These are phyloP conservation scores for Pseudomugil gertrudae DNA, from an alignment of 2,797 vertebrate genomes.

Conservation along the genomic window DNA sequence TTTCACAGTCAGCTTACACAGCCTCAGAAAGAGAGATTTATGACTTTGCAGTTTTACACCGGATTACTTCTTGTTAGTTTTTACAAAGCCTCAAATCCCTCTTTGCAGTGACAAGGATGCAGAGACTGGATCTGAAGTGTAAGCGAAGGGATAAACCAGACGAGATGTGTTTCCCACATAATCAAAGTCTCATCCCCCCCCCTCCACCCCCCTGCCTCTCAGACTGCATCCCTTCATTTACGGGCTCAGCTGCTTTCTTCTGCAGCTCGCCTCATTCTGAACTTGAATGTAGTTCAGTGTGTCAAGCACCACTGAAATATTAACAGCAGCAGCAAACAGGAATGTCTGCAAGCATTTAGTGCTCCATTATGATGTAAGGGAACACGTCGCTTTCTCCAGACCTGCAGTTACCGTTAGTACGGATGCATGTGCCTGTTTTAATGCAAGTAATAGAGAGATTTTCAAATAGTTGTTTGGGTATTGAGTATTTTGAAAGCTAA, in stretches of 20 bases:
- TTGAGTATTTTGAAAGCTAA: not conserved
- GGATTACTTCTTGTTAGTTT: constrained; percentile 66
- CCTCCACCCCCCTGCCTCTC: constrained; percentile 5
- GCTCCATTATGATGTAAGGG: constrained; percentile 39
- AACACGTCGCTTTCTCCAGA: constrained; percentile 24
- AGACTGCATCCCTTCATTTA: constrained; percentile 30
- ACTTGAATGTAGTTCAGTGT: constrained; percentile 81
- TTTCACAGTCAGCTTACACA: not conserved
- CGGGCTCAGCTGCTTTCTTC: constrained; percentile 39
- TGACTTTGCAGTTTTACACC: constrained; percentile 59
- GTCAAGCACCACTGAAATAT: constrained; percentile 81
- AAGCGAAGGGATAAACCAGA: constrained; percentile 43
- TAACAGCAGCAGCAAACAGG: constrained; percentile 63
- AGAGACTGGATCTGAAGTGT: constrained; percentile 33
- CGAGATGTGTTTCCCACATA: constrained; percentile 44
- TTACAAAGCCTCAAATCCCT: constrained; percentile 64
- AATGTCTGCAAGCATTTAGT: constrained; percentile 21
- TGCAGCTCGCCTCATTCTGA: constrained; percentile 29
- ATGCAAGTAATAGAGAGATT: not conserved
- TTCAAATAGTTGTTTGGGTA: too few species aligned
- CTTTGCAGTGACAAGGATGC: constrained; percentile 22
- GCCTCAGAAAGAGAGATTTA: constrained; percentile 47
- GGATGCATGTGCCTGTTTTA: not conserved
- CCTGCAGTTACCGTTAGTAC: not conserved
- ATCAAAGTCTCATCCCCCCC: constrained; percentile 32